Evolutionary conservation across 2,888 invertebrate species (phyloP), one percentile per base, ranked within the genome.

Genomic region (Leucophenga montana): DNA sequence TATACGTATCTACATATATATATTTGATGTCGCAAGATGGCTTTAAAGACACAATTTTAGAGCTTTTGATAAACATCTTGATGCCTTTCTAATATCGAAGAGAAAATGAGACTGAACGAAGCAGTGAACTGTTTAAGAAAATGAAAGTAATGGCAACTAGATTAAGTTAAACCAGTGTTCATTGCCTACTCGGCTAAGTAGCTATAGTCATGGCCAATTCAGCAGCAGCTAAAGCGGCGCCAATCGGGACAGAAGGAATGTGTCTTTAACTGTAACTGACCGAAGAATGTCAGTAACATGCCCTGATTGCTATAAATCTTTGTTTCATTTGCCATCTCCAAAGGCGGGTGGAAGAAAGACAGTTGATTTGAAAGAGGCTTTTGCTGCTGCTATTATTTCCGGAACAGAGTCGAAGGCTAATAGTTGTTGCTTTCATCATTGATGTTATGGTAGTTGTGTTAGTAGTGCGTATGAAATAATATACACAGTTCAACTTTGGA

Each of bases 241-340:
- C 46, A 31, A 59, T 67, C 22, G 27, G 27, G 27, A 27, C 4
- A 27, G 27, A 27, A 27, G 27, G 27, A 27, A 27, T 3, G 27
- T 59, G 16, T 1, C 18, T 39, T 14, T 2, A 22, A 8, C 6
- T 13, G 22, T 18, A 22, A 8, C 46, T 50, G 50, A 18, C 50
- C 50, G 27, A 50, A 50, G 48, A 22, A 27, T 78, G 79, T 79
- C 79, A 78, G 73, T 71, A 73, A 72, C 79, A 77, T 75, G 77
- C 76, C 77, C 75, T 74, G 74, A 77, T 75, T 71, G 74, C 76
- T 75, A 79, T 78, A 79, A 79, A 79, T 79, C 79, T 79, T 77
- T 74, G 73, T 73, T 73, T 76, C 73, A 71, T 74, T 67, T 74
- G 62, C 57, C 59, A 70, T 67, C 67, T 65, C 66, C 50, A 67